Conservation (phyloP, 2,797 vertebrate species). For the Falco peregrinus region DNA sequence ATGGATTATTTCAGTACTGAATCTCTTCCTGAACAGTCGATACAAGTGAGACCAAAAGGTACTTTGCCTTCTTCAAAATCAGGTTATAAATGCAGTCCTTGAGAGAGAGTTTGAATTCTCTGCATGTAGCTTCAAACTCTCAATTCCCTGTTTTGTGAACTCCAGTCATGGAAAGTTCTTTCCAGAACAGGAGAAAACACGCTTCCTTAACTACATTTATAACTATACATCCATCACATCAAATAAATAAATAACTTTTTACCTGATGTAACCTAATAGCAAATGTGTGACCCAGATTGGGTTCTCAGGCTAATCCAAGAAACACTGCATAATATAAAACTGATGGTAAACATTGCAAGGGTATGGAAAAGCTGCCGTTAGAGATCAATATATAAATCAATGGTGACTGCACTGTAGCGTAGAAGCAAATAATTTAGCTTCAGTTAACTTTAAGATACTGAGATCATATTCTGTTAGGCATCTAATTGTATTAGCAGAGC, state of each 20-base stretch:
- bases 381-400: not conserved
- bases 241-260: not conserved
- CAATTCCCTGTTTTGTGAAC: not conserved
- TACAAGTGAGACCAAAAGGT: not conserved
- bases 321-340: not conserved
- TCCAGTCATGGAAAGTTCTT: not conserved
- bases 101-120: not conserved
- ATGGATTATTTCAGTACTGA: not conserved
- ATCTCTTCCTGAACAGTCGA: not conserved
- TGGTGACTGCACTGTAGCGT: not conserved
- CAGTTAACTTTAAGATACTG: not conserved
- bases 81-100: not conserved
- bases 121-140: not conserved
- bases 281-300: not conserved
- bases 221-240: not conserved
- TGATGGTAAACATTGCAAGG: not conserved
- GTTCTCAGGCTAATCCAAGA: not conserved
- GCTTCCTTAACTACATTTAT: not conserved
- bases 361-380: accelerated
- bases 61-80: not conserved
- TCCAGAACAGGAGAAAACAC: not conserved
- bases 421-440: not conserved
- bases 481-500: not conserved
- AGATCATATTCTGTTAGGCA: not conserved
- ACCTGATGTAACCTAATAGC: not conserved